Percentiles rank a stretch among this genome's conserved stretches.
These are phyloP conservation scores for Aphodius granarius DNA, from an alignment of 2,888 invertebrate species.

Conservation along the genomic window DNA sequence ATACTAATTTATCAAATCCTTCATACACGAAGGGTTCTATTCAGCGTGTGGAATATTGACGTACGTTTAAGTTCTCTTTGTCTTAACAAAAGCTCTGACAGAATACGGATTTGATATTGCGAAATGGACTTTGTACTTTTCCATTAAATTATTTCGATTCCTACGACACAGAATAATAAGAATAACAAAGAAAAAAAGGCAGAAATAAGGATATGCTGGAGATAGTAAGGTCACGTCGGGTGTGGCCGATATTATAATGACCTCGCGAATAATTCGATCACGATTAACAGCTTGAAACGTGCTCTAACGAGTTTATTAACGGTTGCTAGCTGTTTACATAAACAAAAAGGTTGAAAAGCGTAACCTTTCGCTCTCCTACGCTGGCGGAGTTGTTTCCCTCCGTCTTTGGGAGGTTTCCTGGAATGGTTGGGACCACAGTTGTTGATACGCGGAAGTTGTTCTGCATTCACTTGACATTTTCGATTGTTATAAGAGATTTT, in stretches of 20 bases:
- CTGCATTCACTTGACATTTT: not conserved
- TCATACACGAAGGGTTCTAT: no score
- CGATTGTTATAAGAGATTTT: not conserved
- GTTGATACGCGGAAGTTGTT: not conserved
- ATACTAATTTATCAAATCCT: no score
- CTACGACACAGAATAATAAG: not conserved
- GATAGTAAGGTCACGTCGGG: slow-evolving; percentile 25
- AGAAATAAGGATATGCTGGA: slow-evolving; percentile 22
- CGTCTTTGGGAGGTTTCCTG: not conserved
- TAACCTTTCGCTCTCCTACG: not conserved
- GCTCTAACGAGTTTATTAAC: not conserved
- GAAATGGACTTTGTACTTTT: not conserved
- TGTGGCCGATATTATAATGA: not conserved
- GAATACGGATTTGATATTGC: not conserved
- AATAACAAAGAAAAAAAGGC: not conserved
- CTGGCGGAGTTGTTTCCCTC: not conserved
- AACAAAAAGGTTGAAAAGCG: not conserved
- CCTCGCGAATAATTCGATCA: not conserved
- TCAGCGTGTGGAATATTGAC: no score
- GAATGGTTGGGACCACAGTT: not conserved
- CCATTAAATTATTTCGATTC: not conserved
- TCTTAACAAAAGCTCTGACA: not conserved
- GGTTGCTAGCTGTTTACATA: not conserved
- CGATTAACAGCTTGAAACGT: not conserved
- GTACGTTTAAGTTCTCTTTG: not conserved